These are phyloP conservation scores for Acronicta psi DNA, from an alignment of 2,888 invertebrate species.

Conservation along the genomic window DNA sequence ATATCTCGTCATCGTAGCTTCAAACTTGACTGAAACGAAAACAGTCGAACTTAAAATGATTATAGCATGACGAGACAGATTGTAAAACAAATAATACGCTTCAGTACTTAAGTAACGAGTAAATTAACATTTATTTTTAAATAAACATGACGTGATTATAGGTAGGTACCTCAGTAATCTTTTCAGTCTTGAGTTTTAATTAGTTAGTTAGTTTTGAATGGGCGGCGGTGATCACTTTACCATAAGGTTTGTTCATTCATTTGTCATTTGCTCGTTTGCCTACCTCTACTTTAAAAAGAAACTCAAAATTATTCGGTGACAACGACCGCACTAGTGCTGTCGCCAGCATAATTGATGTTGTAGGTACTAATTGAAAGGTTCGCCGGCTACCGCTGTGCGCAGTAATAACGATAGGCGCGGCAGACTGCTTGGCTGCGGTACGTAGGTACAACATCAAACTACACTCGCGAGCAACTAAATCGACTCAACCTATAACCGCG, in stretches of 20 bases:
- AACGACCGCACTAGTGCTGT: conserved; percentile 7
- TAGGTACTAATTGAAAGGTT: conserved; percentile 57
- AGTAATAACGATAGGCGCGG: conserved; percentile 61
- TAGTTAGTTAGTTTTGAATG: too few relatives aligned
- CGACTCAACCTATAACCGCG: too few relatives aligned
- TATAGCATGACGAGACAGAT: conserved; percentile 12
- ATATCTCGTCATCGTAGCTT: background rate
- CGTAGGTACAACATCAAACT: background rate
- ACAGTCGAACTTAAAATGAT: background rate
- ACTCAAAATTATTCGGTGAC: conserved; percentile 1
- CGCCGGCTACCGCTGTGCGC: conserved; percentile 29
- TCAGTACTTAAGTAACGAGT: background rate
- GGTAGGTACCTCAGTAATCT: too few relatives aligned
- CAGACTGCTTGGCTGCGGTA: conserved; percentile 65
- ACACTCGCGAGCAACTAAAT: too few relatives aligned
- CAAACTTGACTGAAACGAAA: conserved; percentile 14
- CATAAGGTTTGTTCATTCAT: too few relatives aligned
- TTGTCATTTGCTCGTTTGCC: too few relatives aligned
- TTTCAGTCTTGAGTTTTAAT: too few relatives aligned
- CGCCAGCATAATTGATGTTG: conserved; percentile 50
- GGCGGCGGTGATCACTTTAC: too few relatives aligned
- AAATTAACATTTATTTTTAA: conserved; percentile 15
- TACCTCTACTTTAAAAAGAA: too few relatives aligned
- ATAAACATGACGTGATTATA: background rate
- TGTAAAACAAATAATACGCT: conserved; percentile 26